Base-by-base conservation (phyloP, 2,888 invertebrate genomes). In the Rhagium mordax region DNA sequence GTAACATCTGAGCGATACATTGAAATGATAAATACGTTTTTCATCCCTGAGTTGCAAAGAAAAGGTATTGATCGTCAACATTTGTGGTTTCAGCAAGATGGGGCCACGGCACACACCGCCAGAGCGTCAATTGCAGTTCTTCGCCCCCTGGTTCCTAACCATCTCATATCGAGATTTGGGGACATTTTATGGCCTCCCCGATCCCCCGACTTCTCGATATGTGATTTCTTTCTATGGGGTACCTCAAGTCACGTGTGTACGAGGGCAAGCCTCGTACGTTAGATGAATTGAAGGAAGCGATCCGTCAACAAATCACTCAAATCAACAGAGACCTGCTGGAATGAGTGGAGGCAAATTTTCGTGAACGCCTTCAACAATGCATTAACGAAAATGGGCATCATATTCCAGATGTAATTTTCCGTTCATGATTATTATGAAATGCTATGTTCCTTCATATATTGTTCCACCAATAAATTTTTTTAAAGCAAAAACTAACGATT, bases 1-100 rank as follows among this genome's bases (percentile, higher is more conserved):
- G 61, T 70, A 18, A 70, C 61, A 51, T 60, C 70, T 62, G 51
- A 70, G 47, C 61, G 41, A 33, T 70, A 61, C 62, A 70, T 70
- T 57, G 6, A 68, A 20, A 68, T 68, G 57, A 10, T 68, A 24
- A 57, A 68, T 15, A 59, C 57, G 10, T 61, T 62, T 62, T 62
- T 70, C 33, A 62, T 70, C 2, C 62, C 70, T 62, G 55, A 62
- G 13, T 51, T 70, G 18, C 70, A 70, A 33, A 62, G 53, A 62
- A 70, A 47, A 53, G 41, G 62, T 53, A 3, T 53, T 3, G 53
- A 53, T 53, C 16, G 2, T 53, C 53, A 53, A 15, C 29, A 64
- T 64, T 64, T 64, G 24, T 64, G 64, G 64, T 47, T 64, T n/a
- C n/a, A n/a, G n/a, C n/a, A n/a, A n/a, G n/a, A n/a, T n/a, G n/a